Base-by-base conservation (phyloP, 1,140 invertebrate genomes). In the Tetramorium simillimum region DNA sequence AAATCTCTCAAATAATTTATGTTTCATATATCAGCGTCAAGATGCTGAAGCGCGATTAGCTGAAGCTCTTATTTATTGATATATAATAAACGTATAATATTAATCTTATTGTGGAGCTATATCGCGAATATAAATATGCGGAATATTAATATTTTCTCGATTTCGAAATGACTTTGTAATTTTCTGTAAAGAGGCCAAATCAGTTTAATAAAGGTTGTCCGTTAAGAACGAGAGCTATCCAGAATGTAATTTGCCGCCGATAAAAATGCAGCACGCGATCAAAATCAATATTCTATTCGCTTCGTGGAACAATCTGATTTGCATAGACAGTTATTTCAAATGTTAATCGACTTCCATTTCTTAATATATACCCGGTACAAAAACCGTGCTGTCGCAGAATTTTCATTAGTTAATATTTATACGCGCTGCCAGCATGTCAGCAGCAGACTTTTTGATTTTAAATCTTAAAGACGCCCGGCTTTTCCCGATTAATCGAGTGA, bases 221-320 rank as follows among this genome's bases (percentile, higher is more conserved):
- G 28, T 33, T 51, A 80, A 80, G 7, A 33, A 51, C 10, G 4
- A 65, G 1, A 6, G 9, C 5, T 4, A 33, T 21, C 7, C n/a
- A 28, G 18, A 65, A 21, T 80, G 10, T 51, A 80, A 80, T 67
- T 67, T 80, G 3, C 28, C n/a, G 14, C 9, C 18, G 16, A 51
- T 65, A 78, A 65, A 78, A 49, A 21, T 21, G 76, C 46, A 80
- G 43, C 76, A 67, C 76, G 43, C 76, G n/a, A 78, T 78, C 53
- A 53, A 16, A 49, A 65, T 78, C 76, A 18, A 67, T 67, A 67
- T 67, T 80, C 28, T 67, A 40, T 67, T 80, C 46, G 60, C 28
- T 51, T 37, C 62, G 37, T 33, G 16, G 43, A 37, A 37, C n/a
- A 46, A n/a, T 51, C 18, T 37, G 43, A 80, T 65, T 33, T 67